phyloP scores from a whole-genome alignment of 2,888 invertebrate species.

The Ornithoptera alexandrae region DNA sequence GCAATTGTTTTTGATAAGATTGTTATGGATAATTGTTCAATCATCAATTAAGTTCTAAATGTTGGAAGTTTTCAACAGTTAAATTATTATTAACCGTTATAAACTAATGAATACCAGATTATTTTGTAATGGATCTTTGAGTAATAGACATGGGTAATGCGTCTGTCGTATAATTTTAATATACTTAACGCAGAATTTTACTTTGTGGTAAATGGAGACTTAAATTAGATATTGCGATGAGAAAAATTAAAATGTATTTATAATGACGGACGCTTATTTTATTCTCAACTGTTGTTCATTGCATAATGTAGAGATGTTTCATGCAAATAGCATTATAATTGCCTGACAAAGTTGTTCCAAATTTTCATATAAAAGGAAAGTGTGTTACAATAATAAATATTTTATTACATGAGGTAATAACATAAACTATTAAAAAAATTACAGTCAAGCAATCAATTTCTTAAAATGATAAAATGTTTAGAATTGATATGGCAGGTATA shows the following conservation, averaged over 20 bases:
- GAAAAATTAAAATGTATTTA: slow-evolving; percentile 15
- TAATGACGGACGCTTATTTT: not conserved
- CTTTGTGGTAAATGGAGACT: not conserved
- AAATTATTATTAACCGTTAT: no score
- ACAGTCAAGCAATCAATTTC: no score
- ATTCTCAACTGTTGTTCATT: slow-evolving; percentile 23
- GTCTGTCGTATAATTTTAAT: not conserved
- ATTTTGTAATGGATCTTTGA: no score
- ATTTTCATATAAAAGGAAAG: slow-evolving; percentile 27
- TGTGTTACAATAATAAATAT: slow-evolving; percentile 25
- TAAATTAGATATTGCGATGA: not conserved
- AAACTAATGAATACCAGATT: no score
- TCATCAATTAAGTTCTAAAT: no score
- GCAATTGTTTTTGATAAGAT: no score
- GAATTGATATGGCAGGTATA: not conserved
- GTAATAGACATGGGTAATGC: not conserved
- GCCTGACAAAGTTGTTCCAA: slow-evolving; percentile 36
- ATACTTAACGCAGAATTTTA: not conserved
- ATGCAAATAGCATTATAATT: slow-evolving; percentile 62
- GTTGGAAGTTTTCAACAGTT: no score
- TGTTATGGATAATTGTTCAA: no score
- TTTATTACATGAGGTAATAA: slow-evolving; percentile 1
- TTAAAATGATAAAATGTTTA: no score
- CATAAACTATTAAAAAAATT: no score
- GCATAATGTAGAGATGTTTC: slow-evolving; percentile 42